Evolutionary conservation across 2,888 invertebrate species (phyloP).

Genomic region (Alentia gelatinosa): DNA sequence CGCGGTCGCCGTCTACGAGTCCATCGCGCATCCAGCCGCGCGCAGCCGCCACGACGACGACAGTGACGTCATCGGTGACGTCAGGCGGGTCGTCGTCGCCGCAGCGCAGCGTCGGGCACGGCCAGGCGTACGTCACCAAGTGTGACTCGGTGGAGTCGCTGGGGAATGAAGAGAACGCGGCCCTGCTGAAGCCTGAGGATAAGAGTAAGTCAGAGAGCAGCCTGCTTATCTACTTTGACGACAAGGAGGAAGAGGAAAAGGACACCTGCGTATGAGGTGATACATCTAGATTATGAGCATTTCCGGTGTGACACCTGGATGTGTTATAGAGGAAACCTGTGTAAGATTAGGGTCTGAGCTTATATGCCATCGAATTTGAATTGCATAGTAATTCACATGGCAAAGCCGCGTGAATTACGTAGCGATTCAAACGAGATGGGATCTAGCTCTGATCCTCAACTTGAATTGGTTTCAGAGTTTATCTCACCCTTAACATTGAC

Average conservation of each 20-base stretch:
- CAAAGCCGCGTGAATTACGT: no score
- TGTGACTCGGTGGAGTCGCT: constrained; percentile 80
- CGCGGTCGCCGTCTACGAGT: constrained; percentile 77
- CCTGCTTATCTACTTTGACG: constrained; percentile 72
- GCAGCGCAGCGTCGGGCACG: not conserved
- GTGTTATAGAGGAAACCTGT: no score
- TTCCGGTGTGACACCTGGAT: not conserved
- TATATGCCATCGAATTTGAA: no score
- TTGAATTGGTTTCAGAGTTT: no score
- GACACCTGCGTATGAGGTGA: constrained; percentile 60
- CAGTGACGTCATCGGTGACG: not conserved
- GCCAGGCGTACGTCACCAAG: constrained; percentile 75
- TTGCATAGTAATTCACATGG: no score
- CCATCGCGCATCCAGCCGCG: constrained; percentile 75
- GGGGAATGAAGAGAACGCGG: constrained; percentile 83
- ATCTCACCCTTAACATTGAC: no score
- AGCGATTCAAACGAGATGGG: no score
- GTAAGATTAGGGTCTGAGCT: no score
- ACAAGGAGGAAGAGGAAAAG: constrained; percentile 56
- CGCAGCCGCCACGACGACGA: not conserved
- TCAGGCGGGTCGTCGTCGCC: not conserved
- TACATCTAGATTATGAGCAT: not conserved
- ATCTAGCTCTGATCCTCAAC: no score
- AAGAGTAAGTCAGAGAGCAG: constrained; percentile 60
- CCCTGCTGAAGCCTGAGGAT: constrained; percentile 79